Conservation (phyloP, 2,888 invertebrate genomes). For the Acleris sparsana region DNA sequence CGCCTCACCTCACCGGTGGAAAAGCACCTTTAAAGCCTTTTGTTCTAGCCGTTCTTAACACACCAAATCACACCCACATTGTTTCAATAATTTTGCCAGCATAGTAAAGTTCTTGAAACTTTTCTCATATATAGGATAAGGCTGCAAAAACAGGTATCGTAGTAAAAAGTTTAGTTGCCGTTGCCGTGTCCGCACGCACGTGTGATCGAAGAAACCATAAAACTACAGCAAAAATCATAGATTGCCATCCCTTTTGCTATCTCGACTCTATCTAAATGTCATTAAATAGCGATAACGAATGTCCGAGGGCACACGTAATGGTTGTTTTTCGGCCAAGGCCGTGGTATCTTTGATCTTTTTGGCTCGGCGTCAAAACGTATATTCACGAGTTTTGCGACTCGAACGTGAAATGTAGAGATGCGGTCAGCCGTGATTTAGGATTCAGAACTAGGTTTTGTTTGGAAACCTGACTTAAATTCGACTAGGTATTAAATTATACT, state of each 20-base stretch:
- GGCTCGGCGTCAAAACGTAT: constrained; percentile 53
- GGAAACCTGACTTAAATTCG: neutral
- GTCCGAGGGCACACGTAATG: constrained; percentile 25
- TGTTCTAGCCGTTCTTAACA: no score
- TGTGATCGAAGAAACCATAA: no score
- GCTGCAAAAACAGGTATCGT: no score
- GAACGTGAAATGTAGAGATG: constrained; percentile 41
- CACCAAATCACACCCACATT: no score
- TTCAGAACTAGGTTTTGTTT: neutral
- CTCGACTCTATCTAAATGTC: neutral
- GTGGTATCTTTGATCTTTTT: constrained; percentile 55
- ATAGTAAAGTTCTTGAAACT: no score
- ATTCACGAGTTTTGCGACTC: constrained; percentile 48
- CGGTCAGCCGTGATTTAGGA: constrained; percentile 8
- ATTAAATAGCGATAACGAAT: constrained; percentile 21
- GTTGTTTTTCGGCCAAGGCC: constrained; percentile 47
- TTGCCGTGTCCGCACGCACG: no score
- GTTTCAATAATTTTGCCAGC: no score
- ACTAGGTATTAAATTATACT: neutral
- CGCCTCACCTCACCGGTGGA: no score
- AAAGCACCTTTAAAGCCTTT: no score
- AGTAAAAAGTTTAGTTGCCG: no score
- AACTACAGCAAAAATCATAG: no score
- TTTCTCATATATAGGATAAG: no score
- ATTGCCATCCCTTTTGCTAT: neutral